Evolutionary conservation across 2,797 vertebrate genomes (phyloP).

Genomic region (Poecile montanus): DNA sequence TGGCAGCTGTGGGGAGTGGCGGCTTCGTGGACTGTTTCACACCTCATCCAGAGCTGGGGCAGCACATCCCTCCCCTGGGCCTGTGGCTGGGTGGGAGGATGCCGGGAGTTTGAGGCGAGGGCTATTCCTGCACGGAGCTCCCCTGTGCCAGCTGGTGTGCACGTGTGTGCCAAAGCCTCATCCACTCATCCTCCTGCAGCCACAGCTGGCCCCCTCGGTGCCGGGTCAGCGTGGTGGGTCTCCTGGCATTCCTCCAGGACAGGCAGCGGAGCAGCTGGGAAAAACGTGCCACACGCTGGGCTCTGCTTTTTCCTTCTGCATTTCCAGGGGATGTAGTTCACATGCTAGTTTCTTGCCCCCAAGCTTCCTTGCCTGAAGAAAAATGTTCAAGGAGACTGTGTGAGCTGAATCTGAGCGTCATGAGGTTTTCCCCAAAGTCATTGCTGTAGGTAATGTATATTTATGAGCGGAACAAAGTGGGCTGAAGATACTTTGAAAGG

Average conservation of each 20-base stretch:
- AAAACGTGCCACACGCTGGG: rapidly evolving
- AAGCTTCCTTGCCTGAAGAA: slow-evolving; percentile 36
- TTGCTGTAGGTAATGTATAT: slow-evolving; percentile 59
- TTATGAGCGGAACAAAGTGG: slow-evolving; percentile 50
- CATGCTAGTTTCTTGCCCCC: not conserved
- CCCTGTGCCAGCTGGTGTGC: not conserved
- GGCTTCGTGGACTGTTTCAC: not conserved
- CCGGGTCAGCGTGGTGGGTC: rapidly evolving
- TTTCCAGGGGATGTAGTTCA: not conserved
- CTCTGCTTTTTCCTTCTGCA: not conserved
- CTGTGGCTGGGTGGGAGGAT: not conserved
- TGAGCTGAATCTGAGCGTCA: not conserved
- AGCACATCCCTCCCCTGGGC: rapidly evolving
- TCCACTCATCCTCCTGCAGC: not conserved
- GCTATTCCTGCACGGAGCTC: not conserved
- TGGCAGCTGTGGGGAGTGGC: not conserved
- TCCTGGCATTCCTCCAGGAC: not conserved
- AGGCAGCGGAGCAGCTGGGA: not conserved
- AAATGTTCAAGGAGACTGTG: slow-evolving; percentile 46
- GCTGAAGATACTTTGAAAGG: slow-evolving; percentile 11
- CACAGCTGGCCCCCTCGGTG: rapidly evolving
- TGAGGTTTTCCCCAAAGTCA: slow-evolving; percentile 47
- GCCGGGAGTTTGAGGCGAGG: not conserved
- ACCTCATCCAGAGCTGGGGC: not conserved
- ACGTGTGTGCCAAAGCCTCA: not conserved